Base-by-base conservation (phyloP, 2,888 invertebrate genomes). In the Linnaemya vulpina region DNA sequence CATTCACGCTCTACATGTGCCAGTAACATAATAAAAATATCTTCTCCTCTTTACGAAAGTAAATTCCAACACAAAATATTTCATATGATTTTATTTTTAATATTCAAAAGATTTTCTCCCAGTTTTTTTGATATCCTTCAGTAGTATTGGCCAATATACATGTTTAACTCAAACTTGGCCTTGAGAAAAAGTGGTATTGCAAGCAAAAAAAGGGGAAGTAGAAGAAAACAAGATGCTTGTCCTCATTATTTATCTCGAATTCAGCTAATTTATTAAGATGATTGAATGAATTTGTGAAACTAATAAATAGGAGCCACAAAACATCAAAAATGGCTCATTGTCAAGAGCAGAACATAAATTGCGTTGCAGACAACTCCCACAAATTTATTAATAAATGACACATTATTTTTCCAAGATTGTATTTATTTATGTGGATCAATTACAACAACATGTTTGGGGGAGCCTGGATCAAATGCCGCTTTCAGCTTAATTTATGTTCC, bases 241-340 rank as follows among this genome's bases (percentile, higher is more conserved):
- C 9, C 11, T 46, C 4, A 4, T 46, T 15, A 5, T 38, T 77
- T 49, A 9, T 30, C 25, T 55, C 8, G 17, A 74, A 35, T 15
- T 17, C 15, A 11, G 38, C 67, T 62, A 77, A 74, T 77, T 77
- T 83, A 40, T 73, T 55, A 74, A 65, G 53, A 38, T 46, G 77
- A 43, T 68, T 68, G 60, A 77, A 67, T 22, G 38, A 51, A 5
- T 53, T 53, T 55, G 17, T 8, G n/a, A 15, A 40, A 30, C 1
- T 17, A 20, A 15, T 11, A 13, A 63, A 15, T 11, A 13, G 51
- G 4, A 1, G 35, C 30, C n/a, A 11, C 7, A 40, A 22, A 20
- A 13, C 17, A 35, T 15, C 15, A 73, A 35, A 60, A 46, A 60
- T 8, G 25, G 20, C 8, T 46, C 20, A 1, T 60, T 60, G 22